These are phyloP conservation scores for Vesta saturnalis DNA, from an alignment of 2,888 invertebrate genomes.

Conservation along the genomic window DNA sequence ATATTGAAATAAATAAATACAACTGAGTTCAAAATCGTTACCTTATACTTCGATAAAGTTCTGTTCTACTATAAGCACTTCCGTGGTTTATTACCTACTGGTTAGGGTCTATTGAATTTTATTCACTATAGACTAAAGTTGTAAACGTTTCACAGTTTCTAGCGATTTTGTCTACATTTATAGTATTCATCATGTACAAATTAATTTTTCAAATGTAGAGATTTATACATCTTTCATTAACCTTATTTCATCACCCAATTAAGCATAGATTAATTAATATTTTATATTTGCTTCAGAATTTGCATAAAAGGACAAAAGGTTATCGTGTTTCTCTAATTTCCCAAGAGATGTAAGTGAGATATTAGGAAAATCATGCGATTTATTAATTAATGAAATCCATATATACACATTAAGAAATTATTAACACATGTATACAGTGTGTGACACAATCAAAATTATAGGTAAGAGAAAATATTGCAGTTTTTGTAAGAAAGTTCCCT, in stretches of 20 bases:
- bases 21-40: no score
- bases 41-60: no score
- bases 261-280: constrained; percentile 7
- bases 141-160: no score
- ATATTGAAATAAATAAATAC: no score
- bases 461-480: neutral
- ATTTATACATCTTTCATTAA: constrained; percentile 1
- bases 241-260: neutral
- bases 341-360: constrained; percentile 10
- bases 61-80: no score
- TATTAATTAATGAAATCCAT: constrained; percentile 16
- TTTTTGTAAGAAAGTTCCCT: neutral
- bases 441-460: neutral
- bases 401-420: constrained; percentile 1
- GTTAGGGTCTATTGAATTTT: no score
- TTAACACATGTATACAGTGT: neutral
- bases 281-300: constrained; percentile 5
- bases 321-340: constrained; percentile 17
- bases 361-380: constrained; percentile 14
- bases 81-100: no score
- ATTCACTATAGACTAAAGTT: no score
- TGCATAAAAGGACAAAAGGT: constrained; percentile 4
- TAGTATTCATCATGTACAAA: no score
- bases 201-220: neutral
- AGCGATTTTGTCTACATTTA: no score